Evolutionary conservation across 2,888 invertebrate genomes (phyloP), one percentile per base, ranked within the genome.

Genomic region (Labia minor): DNA sequence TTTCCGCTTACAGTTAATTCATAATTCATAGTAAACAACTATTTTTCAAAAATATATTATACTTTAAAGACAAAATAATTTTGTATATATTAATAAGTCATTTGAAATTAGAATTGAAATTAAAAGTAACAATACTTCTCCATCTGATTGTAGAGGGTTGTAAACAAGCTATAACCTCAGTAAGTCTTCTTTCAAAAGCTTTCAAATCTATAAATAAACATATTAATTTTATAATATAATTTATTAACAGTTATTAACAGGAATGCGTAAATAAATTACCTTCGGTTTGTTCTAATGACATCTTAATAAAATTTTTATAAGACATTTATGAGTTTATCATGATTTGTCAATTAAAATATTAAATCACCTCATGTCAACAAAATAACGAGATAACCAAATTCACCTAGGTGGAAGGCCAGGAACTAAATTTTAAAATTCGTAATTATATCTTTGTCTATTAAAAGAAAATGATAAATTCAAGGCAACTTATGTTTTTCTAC

Each of bases 111-210:
- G 63, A 66, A 69, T n/a, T 21, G 21, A 19, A 16, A 19, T 18
- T 33, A 69, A 68, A 70, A n/a, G n/a, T n/a, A n/a, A n/a, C n/a
- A n/a, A 83, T 84, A 95, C 95, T 88, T 84, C 96, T 86, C 98
- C 98, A 99, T 79, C 95, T 85, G 73, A 89, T 85, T 66, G 97
- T 95, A 63, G 93, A 88, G 37, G 98, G 98, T 76, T 95, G 93
- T 72, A 97, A 85, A 76, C 95, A 93, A 72, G 92, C 89, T 76
- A 99, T 95, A 16, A 98, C 97, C 83, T 99, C 98, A 0, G 96
- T 98, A 20, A 99, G 81, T 66, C 98, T 86, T 71, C 97, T 85
- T 79, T 99, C 98, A 78, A 98, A 98, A 49, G 97, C 97, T 80
- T 97, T 98, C 73, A 99, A 82, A 84, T 99, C 98, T 92, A 81